Evolutionary conservation across 2,113 vertebrate species (phyloP), one percentile per base, ranked within the genome.

Genomic region (Oenanthe oenanthe): DNA sequence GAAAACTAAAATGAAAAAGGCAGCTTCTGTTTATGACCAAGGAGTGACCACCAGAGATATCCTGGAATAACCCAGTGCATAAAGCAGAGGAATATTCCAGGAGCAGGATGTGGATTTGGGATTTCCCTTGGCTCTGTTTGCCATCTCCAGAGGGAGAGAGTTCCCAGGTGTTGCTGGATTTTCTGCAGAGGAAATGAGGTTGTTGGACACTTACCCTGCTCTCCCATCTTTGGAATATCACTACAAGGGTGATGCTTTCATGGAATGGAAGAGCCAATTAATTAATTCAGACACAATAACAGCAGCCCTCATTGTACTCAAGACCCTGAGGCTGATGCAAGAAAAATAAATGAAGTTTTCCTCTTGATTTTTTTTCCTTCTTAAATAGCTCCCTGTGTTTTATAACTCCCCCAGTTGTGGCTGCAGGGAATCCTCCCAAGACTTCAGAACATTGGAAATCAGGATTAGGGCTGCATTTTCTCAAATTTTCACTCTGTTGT

Each of bases 11-110:
- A 92, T 29, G 58, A 29, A 92, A 90, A 92, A 47, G 1, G 2
- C 42, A 50, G 38, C 28, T 66, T n/a, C 42, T 77, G 5, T 67
- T 87, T 47, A 10, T 71, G 54, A 73, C n/a, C 2, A 9, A 61
- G 2, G 21, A 48, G 47, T 3, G 19, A 40, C 36, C 45, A 5
- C 20, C 19, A 26, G 76, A 34, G 9, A 9, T 21, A 3, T 1
- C 12, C 13, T 9, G 7, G 18, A 26, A 62, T 24, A 58, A 4
- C 22, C 10, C 3, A 0, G 15, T 2, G 25, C 0, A 4, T 13
- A 28, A 60, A 67, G 58, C 38, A 7, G 63, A 31, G 51, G 12
- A 3, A 32, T 5, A 10, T 67, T 40, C 17, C 12, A 18, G 53
- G 70, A 32, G 42, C 11, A 12, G 74, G 25, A 17, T 34, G 36